Percentiles rank a stretch among this genome's conserved stretches.
phyloP scores from a whole-genome alignment of 2,797 vertebrate species.

The Pseudomugil tenellus region DNA sequence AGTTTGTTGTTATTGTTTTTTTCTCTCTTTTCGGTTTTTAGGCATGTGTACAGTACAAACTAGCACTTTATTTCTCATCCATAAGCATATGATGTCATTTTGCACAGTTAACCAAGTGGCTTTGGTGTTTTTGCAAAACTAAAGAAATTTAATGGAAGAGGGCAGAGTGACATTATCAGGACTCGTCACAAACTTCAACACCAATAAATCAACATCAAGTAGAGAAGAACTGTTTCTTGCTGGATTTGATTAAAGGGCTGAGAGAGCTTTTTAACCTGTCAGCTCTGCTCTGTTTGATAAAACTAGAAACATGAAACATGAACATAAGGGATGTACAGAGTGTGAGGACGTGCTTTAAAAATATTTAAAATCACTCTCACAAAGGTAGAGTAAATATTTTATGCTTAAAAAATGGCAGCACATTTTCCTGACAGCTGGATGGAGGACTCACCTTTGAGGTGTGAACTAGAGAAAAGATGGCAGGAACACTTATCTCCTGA shows the following conservation, averaged over 20 bases:
- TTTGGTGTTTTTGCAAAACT: neutral
- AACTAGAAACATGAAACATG: neutral
- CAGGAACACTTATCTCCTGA: neutral
- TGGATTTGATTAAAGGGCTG: neutral
- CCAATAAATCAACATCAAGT: neutral
- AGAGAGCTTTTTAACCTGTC: neutral
- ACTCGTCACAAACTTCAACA: neutral
- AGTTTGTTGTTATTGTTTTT: neutral
- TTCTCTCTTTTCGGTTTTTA: neutral
- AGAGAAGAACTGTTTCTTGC: neutral
- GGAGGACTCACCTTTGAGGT: neutral
- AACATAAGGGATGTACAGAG: neutral
- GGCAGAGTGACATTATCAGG: neutral
- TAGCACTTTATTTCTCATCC: neutral
- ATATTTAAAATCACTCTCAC: neutral
- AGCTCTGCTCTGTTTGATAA: neutral
- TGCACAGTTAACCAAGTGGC: neutral
- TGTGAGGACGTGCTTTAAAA: neutral
- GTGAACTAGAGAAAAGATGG: neutral
- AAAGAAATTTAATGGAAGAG: neutral
- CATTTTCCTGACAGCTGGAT: neutral
- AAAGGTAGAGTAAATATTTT: neutral
- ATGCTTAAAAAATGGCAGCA: slow-evolving; percentile 1
- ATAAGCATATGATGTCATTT: neutral
- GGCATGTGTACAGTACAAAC: neutral